These are phyloP conservation scores for Pseudochaenichthys georgianus DNA, from an alignment of 2,797 vertebrate genomes.

Conservation along the genomic window DNA sequence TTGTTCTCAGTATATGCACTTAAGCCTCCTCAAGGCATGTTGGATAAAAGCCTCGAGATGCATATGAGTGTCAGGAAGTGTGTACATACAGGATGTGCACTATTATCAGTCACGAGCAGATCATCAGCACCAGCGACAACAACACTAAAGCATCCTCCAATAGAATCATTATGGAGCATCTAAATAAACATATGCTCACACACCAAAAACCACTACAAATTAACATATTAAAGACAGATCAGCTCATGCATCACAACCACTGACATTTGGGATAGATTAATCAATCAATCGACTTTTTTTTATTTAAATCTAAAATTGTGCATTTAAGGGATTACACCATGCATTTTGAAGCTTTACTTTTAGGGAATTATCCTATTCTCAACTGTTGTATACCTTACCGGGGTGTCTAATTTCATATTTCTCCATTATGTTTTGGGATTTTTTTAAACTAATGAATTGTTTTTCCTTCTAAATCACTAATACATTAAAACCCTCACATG, in stretches of 20 bases:
- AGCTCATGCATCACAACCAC: neutral
- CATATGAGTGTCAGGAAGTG: constrained; percentile 70
- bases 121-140: constrained; percentile 40
- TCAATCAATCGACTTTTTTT: neutral
- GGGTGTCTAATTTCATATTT: no score
- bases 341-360: neutral
- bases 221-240: neutral
- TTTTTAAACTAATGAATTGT: no score
- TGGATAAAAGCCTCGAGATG: constrained; percentile 74
- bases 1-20: constrained; percentile 59
- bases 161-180: neutral
- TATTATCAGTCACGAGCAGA: constrained; percentile 61
- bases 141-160: constrained; percentile 12
- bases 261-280: neutral
- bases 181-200: constrained; percentile 23
- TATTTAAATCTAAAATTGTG: neutral
- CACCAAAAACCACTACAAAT: neutral
- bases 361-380: neutral
- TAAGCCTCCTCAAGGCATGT: constrained; percentile 66
- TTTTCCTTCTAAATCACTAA: neutral
- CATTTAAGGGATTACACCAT: neutral
- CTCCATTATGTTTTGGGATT: no score
- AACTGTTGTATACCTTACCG: no score
- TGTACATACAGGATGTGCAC: constrained; percentile 58
- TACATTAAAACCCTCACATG: neutral